Evolutionary conservation across 2,797 vertebrate species (phyloP), one percentile per base, ranked within the genome.

Genomic region (Dendrocincla fuliginosa): DNA sequence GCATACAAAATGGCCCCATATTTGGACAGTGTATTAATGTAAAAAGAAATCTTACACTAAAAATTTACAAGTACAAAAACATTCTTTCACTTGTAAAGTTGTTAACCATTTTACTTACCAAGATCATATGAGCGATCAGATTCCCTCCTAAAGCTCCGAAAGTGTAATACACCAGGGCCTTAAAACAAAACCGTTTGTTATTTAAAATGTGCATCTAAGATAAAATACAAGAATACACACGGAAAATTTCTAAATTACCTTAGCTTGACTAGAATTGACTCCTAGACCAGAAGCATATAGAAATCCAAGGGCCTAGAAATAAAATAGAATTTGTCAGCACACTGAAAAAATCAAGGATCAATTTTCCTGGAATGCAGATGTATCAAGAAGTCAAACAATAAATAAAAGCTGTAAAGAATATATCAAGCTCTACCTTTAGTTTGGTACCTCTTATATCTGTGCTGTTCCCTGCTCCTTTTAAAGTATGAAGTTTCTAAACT

Each of bases 161-260:
- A 25, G 99, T 99, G 91, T 99, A 99, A 97, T 99, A 99, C 63
- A 99, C 99, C 90, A 99, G 97, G 47, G 99, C 99, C 99, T 99
- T 89, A 97, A 70, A 96, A 88, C 86, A 96, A 88, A 84, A 94
- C 81, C 1, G 81, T 44, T 82, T 39, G 65, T 96, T 79, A 77
- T 39, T 94, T 90, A 91, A 81, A 15, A 77, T 35, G 27, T 35
- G 50, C 14, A 64, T 42, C 22, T 22, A 74, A 67, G 37, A 59
- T 19, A 78, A 78, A 93, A 89, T 9, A 84, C 4, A 65, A 60
- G 6, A 63, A 10, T 22, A 89, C 14, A 52, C 6, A 59, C 3
- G 24, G 16, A 89, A 83, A 23, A 85, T 39, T 73, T 74, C 7
- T 53, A 10, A 35, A 23, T 81, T 98, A 99, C 99, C 99, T 99